Conservation (phyloP, 2,113 vertebrate genomes). For the Sigmodon hispidus region DNA sequence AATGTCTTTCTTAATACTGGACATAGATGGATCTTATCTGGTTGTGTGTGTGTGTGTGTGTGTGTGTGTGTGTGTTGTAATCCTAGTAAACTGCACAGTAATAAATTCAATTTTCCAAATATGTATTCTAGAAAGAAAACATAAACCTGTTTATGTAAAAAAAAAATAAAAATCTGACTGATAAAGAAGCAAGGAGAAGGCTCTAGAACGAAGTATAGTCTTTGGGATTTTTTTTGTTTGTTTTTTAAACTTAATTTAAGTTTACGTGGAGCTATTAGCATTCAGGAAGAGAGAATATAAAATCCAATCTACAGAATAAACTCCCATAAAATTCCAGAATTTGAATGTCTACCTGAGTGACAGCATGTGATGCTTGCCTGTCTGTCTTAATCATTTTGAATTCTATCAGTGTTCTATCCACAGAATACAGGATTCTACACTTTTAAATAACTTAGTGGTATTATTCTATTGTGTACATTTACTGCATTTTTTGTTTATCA, state of each 20-base stretch:
- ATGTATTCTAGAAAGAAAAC: neutral
- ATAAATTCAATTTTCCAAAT: neutral
- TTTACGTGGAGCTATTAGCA: neutral
- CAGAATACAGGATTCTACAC: neutral
- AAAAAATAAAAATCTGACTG: neutral
- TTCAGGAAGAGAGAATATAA: neutral
- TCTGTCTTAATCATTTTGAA: neutral
- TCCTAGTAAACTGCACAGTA: no score
- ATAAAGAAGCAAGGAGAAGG: neutral
- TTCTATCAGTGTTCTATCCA: neutral
- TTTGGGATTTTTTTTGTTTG: no score
- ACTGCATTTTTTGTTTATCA: neutral
- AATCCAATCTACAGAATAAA: neutral
- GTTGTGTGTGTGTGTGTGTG: neutral
- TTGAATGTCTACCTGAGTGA: neutral
- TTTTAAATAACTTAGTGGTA: neutral
- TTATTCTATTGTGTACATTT: no score
- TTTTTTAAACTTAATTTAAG: no score
- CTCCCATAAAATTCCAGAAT: neutral
- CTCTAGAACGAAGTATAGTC: neutral
- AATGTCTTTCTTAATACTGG: neutral
- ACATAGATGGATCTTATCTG: neutral
- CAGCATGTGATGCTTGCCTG: neutral
- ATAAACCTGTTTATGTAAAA: neutral
- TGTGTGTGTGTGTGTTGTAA: neutral